These are phyloP conservation scores for Tolypeutes matacus DNA, from an alignment of 2,797 vertebrate species.

Conservation along the genomic window DNA sequence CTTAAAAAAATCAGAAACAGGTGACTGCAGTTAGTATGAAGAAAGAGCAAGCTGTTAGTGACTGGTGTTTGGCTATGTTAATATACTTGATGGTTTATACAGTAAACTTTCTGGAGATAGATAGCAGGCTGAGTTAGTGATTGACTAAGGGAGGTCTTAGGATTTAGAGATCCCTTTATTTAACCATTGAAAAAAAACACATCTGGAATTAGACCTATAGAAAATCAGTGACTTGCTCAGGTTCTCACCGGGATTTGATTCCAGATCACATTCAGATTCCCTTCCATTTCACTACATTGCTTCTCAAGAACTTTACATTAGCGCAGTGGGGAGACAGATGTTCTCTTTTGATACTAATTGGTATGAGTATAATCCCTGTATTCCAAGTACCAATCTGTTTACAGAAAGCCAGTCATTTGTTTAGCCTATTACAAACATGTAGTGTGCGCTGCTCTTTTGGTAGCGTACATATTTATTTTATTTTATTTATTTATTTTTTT, in stretches of 20 bases:
- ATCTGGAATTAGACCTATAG: background rate
- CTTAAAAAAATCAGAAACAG: background rate
- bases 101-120: background rate
- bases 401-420: background rate
- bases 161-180: background rate
- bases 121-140: background rate
- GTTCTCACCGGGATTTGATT: constrained; percentile 25
- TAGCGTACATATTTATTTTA: background rate
- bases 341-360: background rate
- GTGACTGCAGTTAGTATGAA: background rate
- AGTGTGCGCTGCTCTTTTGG: background rate
- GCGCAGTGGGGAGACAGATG: background rate
- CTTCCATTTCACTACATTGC: background rate
- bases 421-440: background rate
- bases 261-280: background rate
- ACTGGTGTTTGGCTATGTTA: background rate
- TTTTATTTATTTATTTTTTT: too few relatives aligned
- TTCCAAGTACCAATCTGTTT: background rate
- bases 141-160: background rate
- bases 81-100: background rate
- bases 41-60: background rate
- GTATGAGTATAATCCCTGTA: background rate
- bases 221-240: background rate
- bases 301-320: background rate
- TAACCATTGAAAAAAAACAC: background rate